Conservation (phyloP, 2,113 vertebrate genomes). For the Arothron firmamentum region DNA sequence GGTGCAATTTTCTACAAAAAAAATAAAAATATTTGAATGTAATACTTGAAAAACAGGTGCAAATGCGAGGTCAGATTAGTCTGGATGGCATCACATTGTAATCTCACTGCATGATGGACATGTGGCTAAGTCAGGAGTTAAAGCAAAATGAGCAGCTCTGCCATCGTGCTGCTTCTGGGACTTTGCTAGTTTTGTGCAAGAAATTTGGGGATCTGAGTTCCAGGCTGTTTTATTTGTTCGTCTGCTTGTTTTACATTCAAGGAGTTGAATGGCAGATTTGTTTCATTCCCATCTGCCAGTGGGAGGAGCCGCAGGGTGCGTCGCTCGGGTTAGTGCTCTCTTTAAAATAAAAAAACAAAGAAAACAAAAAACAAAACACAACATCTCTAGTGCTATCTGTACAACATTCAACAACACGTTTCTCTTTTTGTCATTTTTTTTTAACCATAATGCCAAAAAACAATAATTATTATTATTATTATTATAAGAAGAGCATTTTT, state of each 20-base stretch:
- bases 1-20: conserved; percentile 37
- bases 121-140: no score
- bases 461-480: conserved; percentile 69
- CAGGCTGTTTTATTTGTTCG: not conserved
- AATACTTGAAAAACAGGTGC: conserved; percentile 6
- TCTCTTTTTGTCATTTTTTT: conserved; percentile 53
- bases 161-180: not conserved
- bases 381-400: conserved; percentile 80
- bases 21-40: not conserved
- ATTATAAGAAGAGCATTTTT: conserved; percentile 74
- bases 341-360: not conserved
- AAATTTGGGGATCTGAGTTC: conserved; percentile 15
- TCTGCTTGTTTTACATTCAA: conserved; percentile 11
- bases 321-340: conserved; percentile 68
- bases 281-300: conserved; percentile 58
- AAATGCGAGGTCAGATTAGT: not conserved
- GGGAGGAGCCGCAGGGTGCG: conserved; percentile 55
- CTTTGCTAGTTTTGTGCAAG: conserved; percentile 7
- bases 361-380: conserved; percentile 64
- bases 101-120: no score
- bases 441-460: conserved; percentile 71
- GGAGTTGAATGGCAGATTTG: conserved; percentile 37
- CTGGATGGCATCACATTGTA: not conserved
- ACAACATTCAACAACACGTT: conserved; percentile 81
- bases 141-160: no score